Evolutionary conservation across 2,113 vertebrate species (phyloP), one percentile per base, ranked within the genome.

Genomic region (Accipiter virgatus): DNA sequence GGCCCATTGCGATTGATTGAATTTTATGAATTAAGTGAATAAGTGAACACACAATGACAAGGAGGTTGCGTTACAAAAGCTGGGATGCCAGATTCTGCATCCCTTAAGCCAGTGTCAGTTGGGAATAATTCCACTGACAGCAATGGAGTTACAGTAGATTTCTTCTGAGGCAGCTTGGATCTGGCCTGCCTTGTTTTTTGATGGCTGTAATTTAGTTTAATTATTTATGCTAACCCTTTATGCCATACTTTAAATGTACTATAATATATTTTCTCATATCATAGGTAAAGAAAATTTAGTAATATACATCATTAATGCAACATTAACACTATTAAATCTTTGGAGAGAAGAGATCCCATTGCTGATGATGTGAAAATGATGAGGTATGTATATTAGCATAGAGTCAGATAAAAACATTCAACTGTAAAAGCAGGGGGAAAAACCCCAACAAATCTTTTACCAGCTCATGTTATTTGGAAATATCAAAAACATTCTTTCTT

Each of bases 21-120:
- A 81, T 95, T 97, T 95, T 96, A 83, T 97, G 89, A 91, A 97
- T 96, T 97, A 95, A 94, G 68, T 77, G 92, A 94, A 78, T 90
- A 93, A 96, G 74, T 29, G 96, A 94, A 86, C 53, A 58, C 88
- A 96, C 93, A 95, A 93, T 95, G 93, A 96, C 71, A 95, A 97
- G 94, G 50, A 95, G 91, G 87, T 63, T 90, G 73, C 63, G 77
- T 72, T 82, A 93, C 94, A 96, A 95, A 96, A 95, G 79, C 94
- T 78, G 94, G 63, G 85, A 94, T 92, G 93, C 91, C 71, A 80
- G 66, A 93, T 95, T 85, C 86, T 2, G 19, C 83, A 72, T 92
- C 96, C 78, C 78, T 66, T 90, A 94, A 85, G 12, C 91, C 79
- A 58, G 15, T n/a, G 74, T 55, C 84, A 42, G 43, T 43, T 91